Evolutionary conservation across 64 coral and sea anemone genomes (phyloP).

Genomic region (Astreopora myriophthalma): DNA sequence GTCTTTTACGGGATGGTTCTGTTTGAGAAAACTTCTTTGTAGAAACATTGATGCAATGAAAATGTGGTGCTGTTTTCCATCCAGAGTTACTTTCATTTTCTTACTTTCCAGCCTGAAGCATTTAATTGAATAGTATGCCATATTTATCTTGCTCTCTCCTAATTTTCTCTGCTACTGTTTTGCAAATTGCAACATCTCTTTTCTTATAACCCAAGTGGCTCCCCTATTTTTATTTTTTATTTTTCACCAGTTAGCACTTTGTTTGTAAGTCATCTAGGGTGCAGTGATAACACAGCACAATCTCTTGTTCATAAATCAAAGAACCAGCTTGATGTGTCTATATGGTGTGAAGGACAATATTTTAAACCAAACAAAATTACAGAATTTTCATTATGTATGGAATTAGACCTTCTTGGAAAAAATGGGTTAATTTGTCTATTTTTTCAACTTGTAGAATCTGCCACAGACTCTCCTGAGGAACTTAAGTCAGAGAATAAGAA

Average conservation of each 20-base stretch:
- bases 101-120: too few species aligned
- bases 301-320: not conserved
- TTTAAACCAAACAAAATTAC: too few species aligned
- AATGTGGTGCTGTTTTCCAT: not conserved
- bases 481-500: slow-evolving; percentile 73
- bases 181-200: not conserved
- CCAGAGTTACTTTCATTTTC: too few species aligned
- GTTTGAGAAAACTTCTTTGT: too few species aligned
- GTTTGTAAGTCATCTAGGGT: not conserved
- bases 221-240: not conserved
- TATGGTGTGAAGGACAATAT: not conserved
- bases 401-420: too few species aligned
- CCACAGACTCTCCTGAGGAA: slow-evolving; percentile 13
- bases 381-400: too few species aligned
- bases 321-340: too few species aligned
- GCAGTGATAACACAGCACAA: too few species aligned
- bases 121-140: too few species aligned
- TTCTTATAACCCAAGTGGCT: not conserved
- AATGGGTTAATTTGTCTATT: not conserved
- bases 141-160: too few species aligned
- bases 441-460: slow-evolving; percentile 8
- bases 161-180: too few species aligned
- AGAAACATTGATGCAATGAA: not conserved
- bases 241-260: not conserved
- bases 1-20: too few species aligned